Percentiles rank a stretch among this genome's conserved stretches.
These are phyloP conservation scores for Anthopleura xanthogrammica DNA, from an alignment of 92 coral and sea anemone species.

Conservation along the genomic window DNA sequence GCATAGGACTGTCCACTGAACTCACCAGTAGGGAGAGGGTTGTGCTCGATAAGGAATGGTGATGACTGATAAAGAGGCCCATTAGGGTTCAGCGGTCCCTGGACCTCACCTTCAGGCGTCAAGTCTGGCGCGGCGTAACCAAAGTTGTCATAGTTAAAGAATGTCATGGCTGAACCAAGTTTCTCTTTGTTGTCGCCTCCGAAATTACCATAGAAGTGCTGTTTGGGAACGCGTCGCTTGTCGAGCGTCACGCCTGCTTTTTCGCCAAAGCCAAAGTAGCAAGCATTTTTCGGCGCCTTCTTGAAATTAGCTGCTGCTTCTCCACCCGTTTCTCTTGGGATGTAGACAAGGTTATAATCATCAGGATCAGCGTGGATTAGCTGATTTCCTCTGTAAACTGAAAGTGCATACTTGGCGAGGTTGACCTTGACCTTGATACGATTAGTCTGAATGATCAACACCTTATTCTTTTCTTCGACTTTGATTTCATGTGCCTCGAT, in stretches of 20 bases:
- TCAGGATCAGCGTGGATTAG: conserved; percentile 73
- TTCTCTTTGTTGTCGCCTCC: conserved; percentile 57
- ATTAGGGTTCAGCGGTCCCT: conserved; percentile 71
- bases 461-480: conserved; percentile 42
- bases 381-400: conserved; percentile 67
- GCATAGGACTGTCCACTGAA: conserved; percentile 71
- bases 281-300: conserved; percentile 69
- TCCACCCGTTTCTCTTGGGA: conserved; percentile 49
- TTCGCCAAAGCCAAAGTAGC: conserved; percentile 75
- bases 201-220: conserved; percentile 68
- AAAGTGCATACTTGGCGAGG: conserved; percentile 59
- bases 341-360: conserved; percentile 64
- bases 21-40: conserved; percentile 63
- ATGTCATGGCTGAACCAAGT: conserved; percentile 73
- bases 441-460: conserved; percentile 39
- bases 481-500: conserved; percentile 60
- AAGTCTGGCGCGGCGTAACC: conserved; percentile 78
- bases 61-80: conserved; percentile 78
- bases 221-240: conserved; percentile 75
- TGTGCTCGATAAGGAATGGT: conserved; percentile 76
- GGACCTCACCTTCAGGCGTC: conserved; percentile 68
- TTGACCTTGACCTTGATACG: conserved; percentile 51
- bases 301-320: conserved; percentile 74
- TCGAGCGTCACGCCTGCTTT: conserved; percentile 73
- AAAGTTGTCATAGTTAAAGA: conserved; percentile 77